These are phyloP conservation scores for Ruditapes philippinarum DNA, from an alignment of 1,140 invertebrate species.

Conservation along the genomic window DNA sequence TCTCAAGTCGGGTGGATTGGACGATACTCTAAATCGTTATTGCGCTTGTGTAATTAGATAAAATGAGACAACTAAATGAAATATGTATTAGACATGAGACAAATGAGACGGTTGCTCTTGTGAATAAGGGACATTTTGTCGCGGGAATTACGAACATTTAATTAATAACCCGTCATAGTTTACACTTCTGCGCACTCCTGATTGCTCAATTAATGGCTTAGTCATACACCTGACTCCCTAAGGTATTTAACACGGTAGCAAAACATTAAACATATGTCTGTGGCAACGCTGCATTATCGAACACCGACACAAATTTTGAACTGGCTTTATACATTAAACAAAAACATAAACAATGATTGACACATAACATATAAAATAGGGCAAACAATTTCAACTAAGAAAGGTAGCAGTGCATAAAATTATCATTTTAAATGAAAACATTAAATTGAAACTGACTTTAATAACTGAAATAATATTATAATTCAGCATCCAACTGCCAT, in stretches of 20 bases:
- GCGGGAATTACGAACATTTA: not conserved
- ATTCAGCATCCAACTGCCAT: no score
- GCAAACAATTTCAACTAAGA: no score
- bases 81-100: slow-evolving; percentile 2
- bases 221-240: not conserved
- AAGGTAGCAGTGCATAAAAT: no score
- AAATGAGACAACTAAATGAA: not conserved
- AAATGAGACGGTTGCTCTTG: not conserved
- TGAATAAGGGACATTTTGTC: not conserved
- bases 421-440: no score
- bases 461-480: no score
- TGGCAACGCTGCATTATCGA: no score
- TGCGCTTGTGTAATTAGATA: slow-evolving; percentile 16
- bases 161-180: slow-evolving; percentile 1
- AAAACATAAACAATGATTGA: no score
- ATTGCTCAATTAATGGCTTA: slow-evolving; percentile 14
- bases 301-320: no score
- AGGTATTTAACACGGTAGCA: not conserved
- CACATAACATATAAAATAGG: no score
- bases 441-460: no score
- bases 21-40: slow-evolving; percentile 11
- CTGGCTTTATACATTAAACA: no score
- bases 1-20: slow-evolving; percentile 14
- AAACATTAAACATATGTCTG: no score
- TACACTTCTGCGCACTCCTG: slow-evolving; percentile 7